Evolutionary conservation across 2,113 vertebrate genomes (phyloP), one percentile per base, ranked within the genome.

Genomic region (Aramus guarauna): DNA sequence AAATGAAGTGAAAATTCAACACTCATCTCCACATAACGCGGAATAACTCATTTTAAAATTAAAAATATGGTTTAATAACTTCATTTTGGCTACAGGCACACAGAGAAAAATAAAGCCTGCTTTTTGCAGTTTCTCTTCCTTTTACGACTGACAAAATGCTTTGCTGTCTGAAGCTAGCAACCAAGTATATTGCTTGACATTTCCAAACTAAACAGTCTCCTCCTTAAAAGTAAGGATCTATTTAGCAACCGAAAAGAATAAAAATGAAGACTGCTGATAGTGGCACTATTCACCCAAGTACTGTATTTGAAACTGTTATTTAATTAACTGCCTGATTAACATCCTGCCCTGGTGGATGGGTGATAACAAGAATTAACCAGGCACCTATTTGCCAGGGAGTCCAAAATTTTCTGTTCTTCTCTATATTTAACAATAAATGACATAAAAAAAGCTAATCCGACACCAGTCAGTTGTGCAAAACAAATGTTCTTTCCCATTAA

Each of bases 1-100:
- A 93, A 97, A 94, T 67, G 95, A 97, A 88, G 91, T 56, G 90
- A 93, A 89, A 96, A 95, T 77, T 64, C 94, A 93, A 73, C 97
- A 85, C 84, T 96, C 93, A 52, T 96, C 92, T 85, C 91, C 50
- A 47, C 77, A 20, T 24, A 96, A 82, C 45, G n/a, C 63, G 76
- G 68, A 94, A 60, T 72, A 94, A 92, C 85, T 85, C 92, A 89
- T 94, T 89, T 93, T 59, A 89, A 96, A 97, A 96, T 83, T 94
- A 96, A 96, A 84, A 96, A 93, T 56, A 45, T 52, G 39, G 53
- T 96, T 86, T 79, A 92, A 91, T 95, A 96, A 96, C 90, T 88
- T 76, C 78, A 34, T 53, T 95, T 83, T 80, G 88, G 78, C 89
- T 93, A 72, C 43, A 76, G 85, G 27, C 48, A 75, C 76, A 62